These are phyloP conservation scores for Cataglyphis rosenhaueri DNA, from an alignment of 2,888 invertebrate genomes.

Conservation along the genomic window DNA sequence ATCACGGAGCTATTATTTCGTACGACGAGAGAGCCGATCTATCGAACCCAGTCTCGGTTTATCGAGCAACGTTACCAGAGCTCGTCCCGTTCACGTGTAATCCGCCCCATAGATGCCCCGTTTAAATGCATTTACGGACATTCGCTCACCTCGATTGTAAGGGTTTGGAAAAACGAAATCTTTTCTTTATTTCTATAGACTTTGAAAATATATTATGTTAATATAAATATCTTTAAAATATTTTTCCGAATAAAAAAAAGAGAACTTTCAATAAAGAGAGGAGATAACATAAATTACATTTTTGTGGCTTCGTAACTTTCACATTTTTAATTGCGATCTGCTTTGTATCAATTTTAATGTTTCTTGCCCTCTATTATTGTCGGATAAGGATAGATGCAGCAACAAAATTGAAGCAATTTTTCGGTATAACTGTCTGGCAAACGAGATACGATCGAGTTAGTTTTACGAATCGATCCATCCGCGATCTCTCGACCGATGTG, in stretches of 20 bases:
- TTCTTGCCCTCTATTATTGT: background rate
- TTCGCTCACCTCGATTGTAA: background rate
- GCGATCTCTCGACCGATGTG: slow-evolving; percentile 28
- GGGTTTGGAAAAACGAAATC: background rate
- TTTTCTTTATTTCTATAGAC: background rate
- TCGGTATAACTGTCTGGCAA: background rate
- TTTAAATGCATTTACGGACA: slow-evolving; percentile 1
- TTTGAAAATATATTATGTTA: background rate
- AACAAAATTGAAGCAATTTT: slow-evolving; percentile 23
- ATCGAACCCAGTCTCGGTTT: slow-evolving; percentile 55
- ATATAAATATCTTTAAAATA: background rate
- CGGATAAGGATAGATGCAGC: slow-evolving; percentile 9
- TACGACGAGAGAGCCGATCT: slow-evolving; percentile 53
- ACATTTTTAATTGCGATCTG: background rate
- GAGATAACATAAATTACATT: background rate
- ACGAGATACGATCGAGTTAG: slow-evolving; percentile 24
- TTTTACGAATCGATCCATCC: slow-evolving; percentile 36
- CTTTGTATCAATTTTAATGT: background rate
- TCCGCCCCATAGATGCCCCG: background rate
- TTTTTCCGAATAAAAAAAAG: background rate
- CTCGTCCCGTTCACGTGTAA: slow-evolving; percentile 24
- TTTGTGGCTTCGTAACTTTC: background rate
- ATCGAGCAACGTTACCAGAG: slow-evolving; percentile 51
- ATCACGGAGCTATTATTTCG: slow-evolving; percentile 61
- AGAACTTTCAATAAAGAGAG: background rate